A percentile compares a stretch with the other conserved stretches of the same genome.
Conservation (phyloP, 2,888 invertebrate genomes). For the Chymomyza fuscimana region DNA sequence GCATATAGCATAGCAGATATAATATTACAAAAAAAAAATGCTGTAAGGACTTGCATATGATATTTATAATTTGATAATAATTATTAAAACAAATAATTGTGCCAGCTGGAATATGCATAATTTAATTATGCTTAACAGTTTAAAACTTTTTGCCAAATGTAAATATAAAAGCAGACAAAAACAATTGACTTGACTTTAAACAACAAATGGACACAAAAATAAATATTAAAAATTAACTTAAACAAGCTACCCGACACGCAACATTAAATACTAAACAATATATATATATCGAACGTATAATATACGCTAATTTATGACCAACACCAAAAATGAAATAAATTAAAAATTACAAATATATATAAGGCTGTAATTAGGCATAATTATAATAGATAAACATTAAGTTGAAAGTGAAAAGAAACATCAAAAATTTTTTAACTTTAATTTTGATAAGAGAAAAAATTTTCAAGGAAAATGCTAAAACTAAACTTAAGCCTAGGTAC, state of each 20-base stretch:
- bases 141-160: slow-evolving; percentile 25
- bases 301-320: slow-evolving; percentile 38
- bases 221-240: slow-evolving; percentile 62
- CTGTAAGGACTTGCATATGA: slow-evolving; percentile 25
- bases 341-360: slow-evolving; percentile 14
- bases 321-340: slow-evolving; percentile 48
- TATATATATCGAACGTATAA: background rate
- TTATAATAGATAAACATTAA: no score
- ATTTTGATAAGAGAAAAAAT: slow-evolving; percentile 63
- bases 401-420: slow-evolving; percentile 3
- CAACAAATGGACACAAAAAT: slow-evolving; percentile 38
- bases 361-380: background rate
- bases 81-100: slow-evolving; percentile 35
- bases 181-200: slow-evolving; percentile 54
- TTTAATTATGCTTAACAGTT: slow-evolving; percentile 42
- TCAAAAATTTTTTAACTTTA: slow-evolving; percentile 70
- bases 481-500: slow-evolving; percentile 19
- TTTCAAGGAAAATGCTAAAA: slow-evolving; percentile 57
- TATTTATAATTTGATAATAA: slow-evolving; percentile 36
- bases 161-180: slow-evolving; percentile 41
- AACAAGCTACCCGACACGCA: slow-evolving; percentile 34
- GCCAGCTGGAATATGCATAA: slow-evolving; percentile 51
- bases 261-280: slow-evolving; percentile 25
- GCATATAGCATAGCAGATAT: slow-evolving; percentile 37
- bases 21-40: slow-evolving; percentile 19